These are phyloP conservation scores for Pandemis corylana DNA, from an alignment of 2,888 invertebrate genomes.

Conservation along the genomic window DNA sequence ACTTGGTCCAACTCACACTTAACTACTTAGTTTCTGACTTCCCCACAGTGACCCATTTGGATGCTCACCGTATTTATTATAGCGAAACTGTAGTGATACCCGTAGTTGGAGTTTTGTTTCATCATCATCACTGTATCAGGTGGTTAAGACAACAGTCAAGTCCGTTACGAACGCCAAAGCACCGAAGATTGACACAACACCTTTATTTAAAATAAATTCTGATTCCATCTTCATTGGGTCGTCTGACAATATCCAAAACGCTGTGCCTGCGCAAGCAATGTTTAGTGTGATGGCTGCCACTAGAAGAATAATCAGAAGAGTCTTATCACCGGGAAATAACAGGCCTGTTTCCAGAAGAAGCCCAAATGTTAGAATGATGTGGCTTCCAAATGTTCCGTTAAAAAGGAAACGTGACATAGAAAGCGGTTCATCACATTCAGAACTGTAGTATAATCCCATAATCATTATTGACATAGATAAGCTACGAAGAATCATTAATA, in stretches of 20 bases:
- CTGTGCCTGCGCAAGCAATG: constrained; percentile 48
- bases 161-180: constrained; percentile 54
- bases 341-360: constrained; percentile 63
- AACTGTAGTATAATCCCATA: constrained; percentile 56
- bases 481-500: constrained; percentile 63
- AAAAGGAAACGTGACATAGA: constrained; percentile 55
- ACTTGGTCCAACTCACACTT: no score
- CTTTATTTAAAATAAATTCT: constrained; percentile 54
- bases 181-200: constrained; percentile 53
- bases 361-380: constrained; percentile 57
- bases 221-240: constrained; percentile 17
- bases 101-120: neutral
- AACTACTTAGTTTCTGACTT: neutral
- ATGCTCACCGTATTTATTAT: neutral
- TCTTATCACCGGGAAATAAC: constrained; percentile 48
- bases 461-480: constrained; percentile 54
- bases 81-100: neutral
- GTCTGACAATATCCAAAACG: constrained; percentile 50
- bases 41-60: neutral
- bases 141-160: constrained; percentile 46
- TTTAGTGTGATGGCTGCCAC: constrained; percentile 52
- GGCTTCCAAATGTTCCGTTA: constrained; percentile 62
- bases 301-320: constrained; percentile 54
- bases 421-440: constrained; percentile 54
- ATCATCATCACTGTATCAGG: neutral